Conservation (phyloP, 2,113 vertebrate genomes). For the Bos javanicus region DNA sequence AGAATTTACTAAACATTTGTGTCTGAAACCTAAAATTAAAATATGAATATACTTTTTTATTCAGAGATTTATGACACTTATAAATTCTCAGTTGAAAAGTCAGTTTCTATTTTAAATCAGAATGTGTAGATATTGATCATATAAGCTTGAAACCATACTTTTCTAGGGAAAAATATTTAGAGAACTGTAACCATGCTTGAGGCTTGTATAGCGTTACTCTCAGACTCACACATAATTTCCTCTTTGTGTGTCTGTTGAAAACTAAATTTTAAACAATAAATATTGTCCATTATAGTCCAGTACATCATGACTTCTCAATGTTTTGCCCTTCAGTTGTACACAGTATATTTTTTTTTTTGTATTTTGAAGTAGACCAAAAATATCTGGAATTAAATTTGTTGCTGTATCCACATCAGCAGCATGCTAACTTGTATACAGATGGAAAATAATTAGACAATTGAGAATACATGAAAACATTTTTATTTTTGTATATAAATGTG, state of each 20-base stretch:
- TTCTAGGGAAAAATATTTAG: background rate
- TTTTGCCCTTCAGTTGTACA: background rate
- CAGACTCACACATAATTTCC: background rate
- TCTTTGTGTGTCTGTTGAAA: background rate
- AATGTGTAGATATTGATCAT: slow-evolving; percentile 1
- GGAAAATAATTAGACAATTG: background rate
- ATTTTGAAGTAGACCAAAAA: background rate
- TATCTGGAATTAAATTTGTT: background rate
- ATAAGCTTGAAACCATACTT: background rate
- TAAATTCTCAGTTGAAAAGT: background rate
- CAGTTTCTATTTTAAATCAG: slow-evolving; percentile 29
- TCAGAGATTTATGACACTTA: background rate
- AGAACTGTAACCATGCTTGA: background rate
- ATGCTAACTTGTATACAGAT: background rate
- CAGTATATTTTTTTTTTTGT: background rate
- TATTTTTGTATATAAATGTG: background rate
- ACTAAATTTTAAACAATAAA: background rate
- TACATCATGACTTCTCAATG: background rate
- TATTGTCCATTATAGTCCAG: background rate
- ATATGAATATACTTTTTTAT: background rate
- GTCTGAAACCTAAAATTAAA: slow-evolving; percentile 8
- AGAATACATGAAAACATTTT: background rate
- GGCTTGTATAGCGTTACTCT: background rate
- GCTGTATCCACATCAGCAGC: background rate
- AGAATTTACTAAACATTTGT: background rate